phyloP scores from a whole-genome alignment of 2,113 vertebrate species.

The Sphaerodactylus townsendi region DNA sequence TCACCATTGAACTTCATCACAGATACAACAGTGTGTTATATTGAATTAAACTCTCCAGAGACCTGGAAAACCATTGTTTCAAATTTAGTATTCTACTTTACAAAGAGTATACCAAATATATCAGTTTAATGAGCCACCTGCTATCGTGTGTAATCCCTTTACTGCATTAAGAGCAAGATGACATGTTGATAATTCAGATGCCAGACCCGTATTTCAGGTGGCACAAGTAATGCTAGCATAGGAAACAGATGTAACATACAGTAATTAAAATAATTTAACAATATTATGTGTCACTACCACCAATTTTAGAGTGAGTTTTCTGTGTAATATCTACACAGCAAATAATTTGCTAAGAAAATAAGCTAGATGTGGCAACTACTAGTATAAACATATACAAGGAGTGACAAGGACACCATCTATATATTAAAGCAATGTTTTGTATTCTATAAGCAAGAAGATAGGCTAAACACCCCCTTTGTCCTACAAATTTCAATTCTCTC shows the following conservation, averaged over 20 bases:
- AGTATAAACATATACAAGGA: no score
- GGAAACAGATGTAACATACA: neutral
- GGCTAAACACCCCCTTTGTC: no score
- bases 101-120: neutral
- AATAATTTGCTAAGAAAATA: no score
- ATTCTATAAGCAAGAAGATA: no score
- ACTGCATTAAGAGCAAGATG: neutral
- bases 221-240: neutral
- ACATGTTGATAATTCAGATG: neutral
- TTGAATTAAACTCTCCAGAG: neutral
- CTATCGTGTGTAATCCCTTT: neutral
- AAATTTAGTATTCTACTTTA: neutral
- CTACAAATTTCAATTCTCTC: no score
- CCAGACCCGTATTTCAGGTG: neutral
- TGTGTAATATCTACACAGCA: neutral
- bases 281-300: neutral
- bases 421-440: no score
- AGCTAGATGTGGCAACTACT: no score
- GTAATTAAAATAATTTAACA: no score
- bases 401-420: no score
- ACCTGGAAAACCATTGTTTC: neutral
- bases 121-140: neutral
- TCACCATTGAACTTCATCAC: no score
- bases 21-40: no score
- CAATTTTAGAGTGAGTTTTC: neutral